Percentiles rank a stretch among this genome's conserved stretches.
Evolutionary conservation across 2,888 invertebrate species (phyloP).

Genomic region (Philaethria dido): DNA sequence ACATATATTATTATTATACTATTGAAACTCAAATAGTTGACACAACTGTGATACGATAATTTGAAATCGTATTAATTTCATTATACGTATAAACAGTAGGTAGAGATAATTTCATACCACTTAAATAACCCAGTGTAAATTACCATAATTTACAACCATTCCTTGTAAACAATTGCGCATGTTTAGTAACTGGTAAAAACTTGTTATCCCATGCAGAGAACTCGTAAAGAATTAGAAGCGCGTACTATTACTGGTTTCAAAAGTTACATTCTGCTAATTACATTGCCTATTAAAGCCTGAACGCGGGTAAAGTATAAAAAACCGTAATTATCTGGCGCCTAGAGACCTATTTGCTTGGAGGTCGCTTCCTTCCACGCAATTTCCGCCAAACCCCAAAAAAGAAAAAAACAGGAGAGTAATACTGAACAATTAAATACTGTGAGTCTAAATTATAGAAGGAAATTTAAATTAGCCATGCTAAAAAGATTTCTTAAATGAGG

Average conservation of each 20-base stretch:
- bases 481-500: constrained; percentile 37
- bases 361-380: constrained; percentile 74
- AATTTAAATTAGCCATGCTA: constrained; percentile 53
- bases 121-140: background rate
- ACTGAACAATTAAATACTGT: constrained; percentile 71
- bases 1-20: background rate
- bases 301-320: constrained; percentile 49
- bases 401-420: constrained; percentile 56
- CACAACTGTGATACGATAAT: background rate
- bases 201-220: constrained; percentile 20
- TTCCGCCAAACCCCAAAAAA: constrained; percentile 67
- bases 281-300: constrained; percentile 45
- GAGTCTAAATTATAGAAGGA: constrained; percentile 60
- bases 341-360: constrained; percentile 67
- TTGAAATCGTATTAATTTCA: background rate
- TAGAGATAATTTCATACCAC: background rate
- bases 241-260: constrained; percentile 34
- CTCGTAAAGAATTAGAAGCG: constrained; percentile 27
- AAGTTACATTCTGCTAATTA: constrained; percentile 46
- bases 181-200: constrained; percentile 19
- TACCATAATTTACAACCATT: constrained; percentile 6
- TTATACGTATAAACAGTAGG: background rate
- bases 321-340: constrained; percentile 67
- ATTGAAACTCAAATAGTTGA: background rate
- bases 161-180: constrained; percentile 13